These are phyloP conservation scores for Acanthurus lineatus DNA, from an alignment of 2,797 vertebrate species.

Conservation along the genomic window DNA sequence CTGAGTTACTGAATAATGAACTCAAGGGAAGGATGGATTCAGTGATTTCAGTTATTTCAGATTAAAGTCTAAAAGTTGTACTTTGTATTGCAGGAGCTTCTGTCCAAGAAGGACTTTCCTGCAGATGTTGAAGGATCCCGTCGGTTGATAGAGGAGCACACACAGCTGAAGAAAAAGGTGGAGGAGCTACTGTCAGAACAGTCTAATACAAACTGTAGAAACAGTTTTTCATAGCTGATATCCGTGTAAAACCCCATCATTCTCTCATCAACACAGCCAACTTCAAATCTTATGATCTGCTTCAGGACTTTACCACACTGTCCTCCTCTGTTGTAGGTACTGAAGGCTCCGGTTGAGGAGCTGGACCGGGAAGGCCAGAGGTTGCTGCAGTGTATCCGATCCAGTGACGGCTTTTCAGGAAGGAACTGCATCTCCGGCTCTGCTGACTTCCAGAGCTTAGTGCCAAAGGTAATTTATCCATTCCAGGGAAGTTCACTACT, in stretches of 20 bases:
- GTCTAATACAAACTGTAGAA: neutral
- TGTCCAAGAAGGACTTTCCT: constrained; percentile 97
- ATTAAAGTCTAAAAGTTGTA: neutral
- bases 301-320: neutral
- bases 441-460: constrained; percentile 97
- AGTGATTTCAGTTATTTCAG: neutral
- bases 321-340: constrained; percentile 75
- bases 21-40: neutral
- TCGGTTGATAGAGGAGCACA: constrained; percentile 96
- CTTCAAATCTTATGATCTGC: neutral
- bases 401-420: constrained; percentile 95
- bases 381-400: constrained; percentile 95
- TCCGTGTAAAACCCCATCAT: neutral
- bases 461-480: constrained; percentile 88
- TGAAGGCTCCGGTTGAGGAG: constrained; percentile 91
- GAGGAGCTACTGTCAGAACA: neutral
- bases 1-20: neutral
- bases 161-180: constrained; percentile 95
- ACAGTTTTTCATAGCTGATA: neutral
- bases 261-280: neutral
- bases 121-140: constrained; percentile 97
- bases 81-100: constrained; percentile 87
- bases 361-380: constrained; percentile 96
- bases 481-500: neutral
- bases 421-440: constrained; percentile 98